These are phyloP conservation scores for Cyanoramphus novaezelandiae DNA, from an alignment of 2,113 vertebrate species.

Conservation along the genomic window DNA sequence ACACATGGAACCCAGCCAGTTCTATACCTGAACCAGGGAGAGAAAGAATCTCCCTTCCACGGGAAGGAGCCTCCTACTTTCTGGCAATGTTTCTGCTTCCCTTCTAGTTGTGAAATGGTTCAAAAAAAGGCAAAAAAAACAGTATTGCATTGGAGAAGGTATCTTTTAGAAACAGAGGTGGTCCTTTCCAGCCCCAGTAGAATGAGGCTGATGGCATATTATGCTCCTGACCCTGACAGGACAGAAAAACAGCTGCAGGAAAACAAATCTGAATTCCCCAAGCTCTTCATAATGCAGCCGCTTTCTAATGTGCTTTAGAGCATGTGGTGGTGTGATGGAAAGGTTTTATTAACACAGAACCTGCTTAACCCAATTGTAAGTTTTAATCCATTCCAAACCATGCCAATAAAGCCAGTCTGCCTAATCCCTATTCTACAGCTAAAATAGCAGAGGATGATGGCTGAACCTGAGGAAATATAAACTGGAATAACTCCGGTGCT, in stretches of 20 bases:
- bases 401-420: not conserved
- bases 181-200: not conserved
- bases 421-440: not conserved
- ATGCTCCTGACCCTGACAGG: not conserved
- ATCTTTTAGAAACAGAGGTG: not conserved
- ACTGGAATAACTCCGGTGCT: not conserved
- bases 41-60: not conserved
- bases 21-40: not conserved
- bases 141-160: not conserved
- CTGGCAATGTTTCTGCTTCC: not conserved
- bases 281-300: not conserved
- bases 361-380: slow-evolving; percentile 30
- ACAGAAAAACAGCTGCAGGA: slow-evolving; percentile 35
- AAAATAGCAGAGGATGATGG: not conserved
- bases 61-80: not conserved
- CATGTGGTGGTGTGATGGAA: slow-evolving; percentile 17
- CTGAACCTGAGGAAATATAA: not conserved
- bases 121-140: not conserved
- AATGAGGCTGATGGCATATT: not conserved
- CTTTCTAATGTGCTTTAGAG: slow-evolving; percentile 2
- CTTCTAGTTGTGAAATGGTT: not conserved
- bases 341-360: slow-evolving; percentile 46
- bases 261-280: slow-evolving; percentile 38
- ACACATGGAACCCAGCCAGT: accelerated
- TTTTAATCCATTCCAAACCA: slow-evolving; percentile 40